Conservation (phyloP, 2,113 vertebrate species). For the Silurus meridionalis region DNA sequence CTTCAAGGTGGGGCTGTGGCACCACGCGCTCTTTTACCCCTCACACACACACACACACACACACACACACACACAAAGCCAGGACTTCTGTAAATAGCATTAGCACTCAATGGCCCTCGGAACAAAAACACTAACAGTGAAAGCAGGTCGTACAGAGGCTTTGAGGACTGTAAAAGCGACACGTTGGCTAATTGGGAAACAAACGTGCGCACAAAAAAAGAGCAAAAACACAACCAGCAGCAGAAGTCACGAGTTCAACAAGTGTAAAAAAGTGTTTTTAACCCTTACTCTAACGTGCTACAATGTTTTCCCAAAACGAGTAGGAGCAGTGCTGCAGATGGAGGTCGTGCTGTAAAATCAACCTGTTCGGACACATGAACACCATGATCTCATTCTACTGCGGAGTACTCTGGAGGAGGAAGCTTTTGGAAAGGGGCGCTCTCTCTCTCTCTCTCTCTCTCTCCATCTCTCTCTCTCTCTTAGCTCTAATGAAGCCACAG, state of each 20-base stretch:
- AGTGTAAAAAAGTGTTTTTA: slow-evolving; percentile 3
- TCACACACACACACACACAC: background rate
- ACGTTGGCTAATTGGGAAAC: slow-evolving; percentile 23
- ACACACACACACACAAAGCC: slow-evolving; percentile 8
- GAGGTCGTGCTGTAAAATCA: background rate
- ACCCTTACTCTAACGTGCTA: background rate
- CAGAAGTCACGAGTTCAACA: background rate
- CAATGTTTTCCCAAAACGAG: background rate
- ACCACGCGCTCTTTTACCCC: background rate
- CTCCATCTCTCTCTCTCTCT: slow-evolving; percentile 16
- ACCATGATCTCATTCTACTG: slow-evolving; percentile 2
- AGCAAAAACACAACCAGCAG: background rate
- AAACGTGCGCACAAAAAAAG: slow-evolving; percentile 7
- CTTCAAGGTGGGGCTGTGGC: slow-evolving; percentile 38
- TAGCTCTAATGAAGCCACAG: slow-evolving; percentile 60
- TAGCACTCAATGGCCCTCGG: slow-evolving; percentile 21
- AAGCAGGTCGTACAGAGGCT: slow-evolving; percentile 9
- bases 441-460: slow-evolving; percentile 11
- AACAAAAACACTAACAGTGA: slow-evolving; percentile 31
- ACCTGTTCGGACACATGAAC: too few relatives aligned
- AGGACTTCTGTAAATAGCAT: slow-evolving; percentile 39
- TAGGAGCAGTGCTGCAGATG: background rate
- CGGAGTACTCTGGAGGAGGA: slow-evolving; percentile 18
- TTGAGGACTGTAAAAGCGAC: slow-evolving; percentile 25
- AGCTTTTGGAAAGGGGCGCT: slow-evolving; percentile 14